A percentile compares a stretch with the other conserved stretches of the same genome.
Conservation (phyloP, 1,140 invertebrate species). For the Contarinia nasturtii region DNA sequence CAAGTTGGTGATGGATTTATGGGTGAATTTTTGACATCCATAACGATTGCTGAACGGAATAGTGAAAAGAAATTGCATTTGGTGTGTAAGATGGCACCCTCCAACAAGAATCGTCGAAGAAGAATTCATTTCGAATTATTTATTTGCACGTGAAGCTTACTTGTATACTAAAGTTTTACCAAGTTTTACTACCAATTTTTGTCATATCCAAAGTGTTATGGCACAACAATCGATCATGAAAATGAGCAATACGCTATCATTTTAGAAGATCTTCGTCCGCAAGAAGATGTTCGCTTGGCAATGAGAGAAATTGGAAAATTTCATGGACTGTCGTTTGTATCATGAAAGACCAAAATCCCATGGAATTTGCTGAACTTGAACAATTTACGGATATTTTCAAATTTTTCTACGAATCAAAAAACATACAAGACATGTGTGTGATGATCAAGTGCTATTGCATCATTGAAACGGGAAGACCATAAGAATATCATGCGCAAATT, state of each 20-base stretch:
- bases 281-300: conserved; percentile 23
- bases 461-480: conserved; percentile 5
- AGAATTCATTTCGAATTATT: not conserved
- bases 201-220: not conserved
- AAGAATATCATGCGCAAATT: too few relatives aligned
- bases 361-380: conserved; percentile 11
- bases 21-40: too few relatives aligned
- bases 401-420: conserved; percentile 12
- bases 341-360: conserved; percentile 19
- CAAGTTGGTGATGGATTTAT: too few relatives aligned
- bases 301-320: conserved; percentile 29
- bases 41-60: not conserved
- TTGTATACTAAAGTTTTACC: not conserved
- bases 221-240: conserved; percentile 5
- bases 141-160: not conserved
- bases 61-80: not conserved
- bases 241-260: conserved; percentile 26
- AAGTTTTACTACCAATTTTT: not conserved
- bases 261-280: conserved; percentile 29
- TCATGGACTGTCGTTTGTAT: conserved; percentile 31
- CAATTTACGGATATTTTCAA: conserved; percentile 17
- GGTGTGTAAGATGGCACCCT: not conserved
- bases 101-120: not conserved
- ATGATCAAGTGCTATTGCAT: not conserved
- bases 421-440: conserved; percentile 6